Base-by-base conservation (phyloP, 2,888 invertebrate genomes). In the Lingula anatina region DNA sequence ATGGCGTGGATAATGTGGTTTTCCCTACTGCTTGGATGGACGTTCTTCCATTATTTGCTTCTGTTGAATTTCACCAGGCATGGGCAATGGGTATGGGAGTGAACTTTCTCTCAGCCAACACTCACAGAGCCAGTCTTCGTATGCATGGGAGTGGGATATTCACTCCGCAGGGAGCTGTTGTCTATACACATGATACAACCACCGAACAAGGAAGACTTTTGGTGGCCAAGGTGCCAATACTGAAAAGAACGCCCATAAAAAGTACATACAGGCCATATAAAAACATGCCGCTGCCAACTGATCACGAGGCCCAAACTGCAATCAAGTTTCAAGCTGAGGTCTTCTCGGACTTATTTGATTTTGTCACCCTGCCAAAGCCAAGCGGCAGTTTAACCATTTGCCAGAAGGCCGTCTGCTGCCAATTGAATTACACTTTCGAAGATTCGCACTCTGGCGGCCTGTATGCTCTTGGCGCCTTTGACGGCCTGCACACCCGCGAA, bases 21-120 rank as follows among this genome's bases (percentile, higher is more conserved):
- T 87, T 83, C 60, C 81, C 87, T 0, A 83, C 86, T 0, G 86
- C 87, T 76, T 92, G 91, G 91, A 86, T 86, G 64, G 87, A 89
- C 0, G 86, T 88, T 66, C 71, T 89, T 50, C 92, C 92, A 0
- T 50, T 65, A 12, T 53, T 65, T 5, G 50, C 65, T 0, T 62
- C 71, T 1, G 47, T 68, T 5, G 55, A 62, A 26, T 79, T 82
- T 3, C 89, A 89, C 68, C 82, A 85, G 49, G 83, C 84, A 3
- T 90, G 86, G 81, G 83, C 89, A 0, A 82, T 83, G 50, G 78
- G 81, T 0, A 79, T 86, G 68, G 80, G 86, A 48, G 83, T 86
- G 0, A 87, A 86, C 65, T 79, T 90, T 2, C 69, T 90, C 9
- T 85, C 84, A 0, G 78, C 90, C 2, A 88, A 88, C 20, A 83